Conservation (phyloP, 2,888 invertebrate species). For the Macrophya annulata region DNA sequence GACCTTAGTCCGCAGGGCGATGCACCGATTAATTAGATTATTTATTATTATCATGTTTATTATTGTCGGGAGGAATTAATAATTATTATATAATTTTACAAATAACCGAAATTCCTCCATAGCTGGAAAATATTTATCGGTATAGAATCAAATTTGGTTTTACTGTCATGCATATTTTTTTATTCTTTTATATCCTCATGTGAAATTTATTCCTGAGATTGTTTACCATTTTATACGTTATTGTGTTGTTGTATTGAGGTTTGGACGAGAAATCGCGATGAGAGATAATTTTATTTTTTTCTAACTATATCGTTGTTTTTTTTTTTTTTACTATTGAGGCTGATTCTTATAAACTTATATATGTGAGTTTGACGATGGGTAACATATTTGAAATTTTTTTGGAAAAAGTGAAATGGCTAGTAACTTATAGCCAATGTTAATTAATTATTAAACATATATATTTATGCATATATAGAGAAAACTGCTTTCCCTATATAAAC, state of each 20-base stretch:
- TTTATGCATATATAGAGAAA: neutral
- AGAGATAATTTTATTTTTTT: neutral
- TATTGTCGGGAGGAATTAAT: neutral
- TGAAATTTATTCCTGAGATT: neutral
- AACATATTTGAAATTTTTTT: neutral
- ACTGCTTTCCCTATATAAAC: constrained; percentile 3
- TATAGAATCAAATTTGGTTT: neutral
- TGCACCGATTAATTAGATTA: constrained; percentile 6
- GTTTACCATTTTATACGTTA: too few species aligned
- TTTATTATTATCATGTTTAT: too few species aligned
- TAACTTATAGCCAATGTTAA: neutral
- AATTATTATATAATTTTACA: neutral
- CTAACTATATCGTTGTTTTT: neutral
- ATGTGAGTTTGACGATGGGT: neutral
- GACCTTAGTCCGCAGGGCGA: neutral
- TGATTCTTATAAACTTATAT: neutral
- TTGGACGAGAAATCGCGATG: neutral
- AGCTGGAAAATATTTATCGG: neutral
- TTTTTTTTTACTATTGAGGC: neutral
- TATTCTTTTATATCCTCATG: neutral
- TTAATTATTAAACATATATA: neutral
- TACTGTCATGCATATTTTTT: neutral
- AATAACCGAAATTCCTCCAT: neutral
- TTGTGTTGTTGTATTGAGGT: neutral
- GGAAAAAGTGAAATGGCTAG: neutral